Evolutionary conservation across 2,888 invertebrate species (phyloP).

Genomic region (Amphipoea lucens): DNA sequence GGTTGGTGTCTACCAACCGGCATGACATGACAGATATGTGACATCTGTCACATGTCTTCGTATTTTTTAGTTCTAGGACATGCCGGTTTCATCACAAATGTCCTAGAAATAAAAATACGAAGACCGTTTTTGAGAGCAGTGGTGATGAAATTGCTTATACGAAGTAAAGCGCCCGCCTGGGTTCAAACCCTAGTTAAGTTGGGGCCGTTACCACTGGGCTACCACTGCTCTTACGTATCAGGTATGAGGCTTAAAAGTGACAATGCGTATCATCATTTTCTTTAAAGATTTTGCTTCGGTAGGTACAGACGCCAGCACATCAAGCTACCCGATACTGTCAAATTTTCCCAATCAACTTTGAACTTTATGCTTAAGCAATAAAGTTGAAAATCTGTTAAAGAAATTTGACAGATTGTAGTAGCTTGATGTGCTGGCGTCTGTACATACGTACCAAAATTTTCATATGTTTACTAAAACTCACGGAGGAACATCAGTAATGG

Average conservation of each 20-base stretch:
- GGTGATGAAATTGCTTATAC: neutral
- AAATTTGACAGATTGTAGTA: too few relatives aligned
- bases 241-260: too few relatives aligned
- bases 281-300: neutral
- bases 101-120: too few relatives aligned
- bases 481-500: neutral
- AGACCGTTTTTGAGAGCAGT: neutral
- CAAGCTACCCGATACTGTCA: too few relatives aligned
- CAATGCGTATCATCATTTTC: neutral
- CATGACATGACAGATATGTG: too few relatives aligned
- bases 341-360: too few relatives aligned
- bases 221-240: too few relatives aligned
- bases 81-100: neutral
- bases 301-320: too few relatives aligned
- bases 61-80: neutral
- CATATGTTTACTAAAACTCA: neutral
- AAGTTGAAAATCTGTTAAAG: too few relatives aligned
- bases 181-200: neutral
- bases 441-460: neutral
- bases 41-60: neutral
- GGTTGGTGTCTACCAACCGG: neutral
- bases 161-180: neutral
- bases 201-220: too few relatives aligned
- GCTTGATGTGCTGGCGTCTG: too few relatives aligned
- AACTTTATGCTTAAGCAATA: too few relatives aligned